These are phyloP conservation scores for Lamproptera curius DNA, from an alignment of 2,888 invertebrate species.

Conservation along the genomic window DNA sequence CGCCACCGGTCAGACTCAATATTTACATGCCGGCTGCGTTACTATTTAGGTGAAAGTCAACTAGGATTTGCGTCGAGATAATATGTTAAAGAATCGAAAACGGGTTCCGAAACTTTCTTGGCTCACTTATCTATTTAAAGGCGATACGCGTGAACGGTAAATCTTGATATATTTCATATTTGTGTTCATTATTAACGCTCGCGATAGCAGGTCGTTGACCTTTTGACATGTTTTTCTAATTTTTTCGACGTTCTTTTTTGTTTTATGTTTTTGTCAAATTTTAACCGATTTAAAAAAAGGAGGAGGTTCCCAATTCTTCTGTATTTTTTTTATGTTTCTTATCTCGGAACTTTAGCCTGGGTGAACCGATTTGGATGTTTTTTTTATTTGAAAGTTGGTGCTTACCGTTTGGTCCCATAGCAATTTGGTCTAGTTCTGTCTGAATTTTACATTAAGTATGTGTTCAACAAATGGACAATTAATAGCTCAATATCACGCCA, in stretches of 20 bases:
- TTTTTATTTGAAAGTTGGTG: too few relatives aligned
- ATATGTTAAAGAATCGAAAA: conserved; percentile 16
- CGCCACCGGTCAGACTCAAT: conserved; percentile 10
- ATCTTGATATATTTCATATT: conserved; percentile 8
- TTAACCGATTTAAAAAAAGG: too few relatives aligned
- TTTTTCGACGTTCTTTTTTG: not conserved
- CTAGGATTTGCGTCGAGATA: conserved; percentile 19
- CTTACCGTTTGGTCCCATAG: too few relatives aligned
- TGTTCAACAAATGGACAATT: too few relatives aligned
- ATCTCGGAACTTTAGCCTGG: too few relatives aligned
- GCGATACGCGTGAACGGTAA: conserved; percentile 11
- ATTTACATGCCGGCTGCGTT: conserved; percentile 11
- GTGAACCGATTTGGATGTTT: too few relatives aligned
- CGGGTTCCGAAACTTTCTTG: conserved; percentile 18
- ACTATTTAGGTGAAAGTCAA: conserved; percentile 22
- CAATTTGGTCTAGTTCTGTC: too few relatives aligned
- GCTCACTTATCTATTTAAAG: conserved; percentile 13
- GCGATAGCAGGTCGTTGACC: not conserved
- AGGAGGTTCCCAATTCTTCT: too few relatives aligned
- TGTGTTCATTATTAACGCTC: not conserved
- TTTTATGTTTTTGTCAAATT: too few relatives aligned
- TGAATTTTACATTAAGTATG: too few relatives aligned
- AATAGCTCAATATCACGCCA: too few relatives aligned
- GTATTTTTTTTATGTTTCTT: too few relatives aligned
- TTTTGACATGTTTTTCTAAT: not conserved